These are phyloP conservation scores for Halcyon chelicuti DNA, from an alignment of 2,797 vertebrate species.

Conservation along the genomic window DNA sequence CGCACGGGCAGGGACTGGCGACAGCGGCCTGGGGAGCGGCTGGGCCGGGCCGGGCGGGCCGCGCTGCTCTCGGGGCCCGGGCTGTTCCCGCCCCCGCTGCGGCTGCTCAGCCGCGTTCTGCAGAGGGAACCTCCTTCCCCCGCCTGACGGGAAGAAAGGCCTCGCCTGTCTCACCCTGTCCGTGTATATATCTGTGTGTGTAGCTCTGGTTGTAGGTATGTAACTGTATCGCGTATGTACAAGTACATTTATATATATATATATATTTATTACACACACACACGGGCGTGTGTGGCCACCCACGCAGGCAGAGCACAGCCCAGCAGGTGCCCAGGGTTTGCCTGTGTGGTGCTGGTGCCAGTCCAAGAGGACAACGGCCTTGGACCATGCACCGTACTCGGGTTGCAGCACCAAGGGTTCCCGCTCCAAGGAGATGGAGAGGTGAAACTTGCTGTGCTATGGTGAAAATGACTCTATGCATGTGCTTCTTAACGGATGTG, in stretches of 20 bases:
- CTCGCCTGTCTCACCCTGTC: rapidly evolving
- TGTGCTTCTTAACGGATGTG: neutral
- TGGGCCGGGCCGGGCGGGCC: too few relatives aligned
- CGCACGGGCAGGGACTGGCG: neutral
- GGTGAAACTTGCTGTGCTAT: neutral
- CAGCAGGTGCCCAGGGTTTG: neutral
- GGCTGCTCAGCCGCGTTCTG: rapidly evolving
- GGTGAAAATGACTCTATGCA: rapidly evolving
- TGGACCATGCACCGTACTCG: rapidly evolving
- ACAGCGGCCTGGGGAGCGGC: neutral
- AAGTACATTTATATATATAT: rapidly evolving
- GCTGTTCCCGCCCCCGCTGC: neutral
- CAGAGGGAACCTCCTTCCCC: neutral
- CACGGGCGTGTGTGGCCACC: rapidly evolving
- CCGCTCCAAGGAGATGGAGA: neutral
- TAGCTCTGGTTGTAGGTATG: rapidly evolving
- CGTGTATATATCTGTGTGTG: rapidly evolving
- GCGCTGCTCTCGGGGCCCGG: too few relatives aligned
- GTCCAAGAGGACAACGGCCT: rapidly evolving
- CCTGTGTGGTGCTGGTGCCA: neutral
- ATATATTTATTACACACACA: neutral
- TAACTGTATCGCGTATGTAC: rapidly evolving
- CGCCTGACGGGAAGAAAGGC: rapidly evolving
- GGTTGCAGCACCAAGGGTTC: rapidly evolving
- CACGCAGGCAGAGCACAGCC: rapidly evolving